A percentile compares a stretch with the other conserved stretches of the same genome.
phyloP scores from a whole-genome alignment of 2,797 vertebrate genomes.

The Heteromormyrus szaboi region DNA sequence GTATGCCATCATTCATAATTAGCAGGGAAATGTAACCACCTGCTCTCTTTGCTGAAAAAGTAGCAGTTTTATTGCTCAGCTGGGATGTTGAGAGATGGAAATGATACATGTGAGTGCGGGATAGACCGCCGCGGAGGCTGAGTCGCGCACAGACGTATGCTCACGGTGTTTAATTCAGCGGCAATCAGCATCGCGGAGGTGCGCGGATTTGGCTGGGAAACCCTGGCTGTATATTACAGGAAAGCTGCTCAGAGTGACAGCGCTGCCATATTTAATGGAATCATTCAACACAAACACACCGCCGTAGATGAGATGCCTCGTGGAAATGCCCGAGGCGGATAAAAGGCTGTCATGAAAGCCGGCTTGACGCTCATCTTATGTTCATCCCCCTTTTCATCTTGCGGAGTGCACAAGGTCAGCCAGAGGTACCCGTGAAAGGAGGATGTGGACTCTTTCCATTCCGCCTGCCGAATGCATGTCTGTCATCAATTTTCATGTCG shows the following conservation, averaged over 20 bases:
- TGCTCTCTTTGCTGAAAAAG: not conserved
- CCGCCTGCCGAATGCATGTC: not conserved
- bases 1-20: not conserved
- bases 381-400: not conserved
- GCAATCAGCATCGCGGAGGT: not conserved
- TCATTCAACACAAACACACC: not conserved
- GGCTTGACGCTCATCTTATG: not conserved
- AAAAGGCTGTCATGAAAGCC: conserved; percentile 10
- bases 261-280: not conserved
- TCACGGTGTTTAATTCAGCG: not conserved
- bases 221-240: not conserved
- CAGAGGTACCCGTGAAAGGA: not conserved
- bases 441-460: not conserved
- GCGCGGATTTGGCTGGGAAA: not conserved
- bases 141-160: not conserved
- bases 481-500: not conserved
- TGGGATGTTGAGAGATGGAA: not conserved
- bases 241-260: not conserved
- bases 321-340: not conserved
- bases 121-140: not conserved
- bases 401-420: not conserved
- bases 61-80: not conserved
- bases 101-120: not conserved
- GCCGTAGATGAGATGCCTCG: not conserved
- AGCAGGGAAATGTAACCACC: not conserved